A percentile compares a stretch with the other conserved stretches of the same genome.
Conservation (phyloP, 2,888 invertebrate species). For the Nemotelus pantherinus region DNA sequence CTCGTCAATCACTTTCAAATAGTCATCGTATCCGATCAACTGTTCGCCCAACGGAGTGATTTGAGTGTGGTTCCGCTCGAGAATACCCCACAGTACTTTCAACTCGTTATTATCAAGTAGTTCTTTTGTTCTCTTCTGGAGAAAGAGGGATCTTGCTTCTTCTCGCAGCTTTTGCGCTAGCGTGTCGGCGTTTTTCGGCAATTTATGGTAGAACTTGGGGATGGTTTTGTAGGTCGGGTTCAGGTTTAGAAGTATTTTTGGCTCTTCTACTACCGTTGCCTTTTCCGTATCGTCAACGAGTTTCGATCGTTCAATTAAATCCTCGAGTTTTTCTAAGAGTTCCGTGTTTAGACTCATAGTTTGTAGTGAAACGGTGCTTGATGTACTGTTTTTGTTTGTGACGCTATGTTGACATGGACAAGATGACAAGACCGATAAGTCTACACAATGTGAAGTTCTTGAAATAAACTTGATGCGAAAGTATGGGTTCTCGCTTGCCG, state of each 20-base stretch:
- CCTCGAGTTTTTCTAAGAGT: conserved; percentile 30
- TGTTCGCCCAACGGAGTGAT: conserved; percentile 80
- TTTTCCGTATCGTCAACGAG: background rate
- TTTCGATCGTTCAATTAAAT: conserved; percentile 23
- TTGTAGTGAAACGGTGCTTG: too few species aligned
- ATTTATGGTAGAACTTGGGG: conserved; percentile 79
- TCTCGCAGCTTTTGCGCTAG: conserved; percentile 84
- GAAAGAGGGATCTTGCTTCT: conserved; percentile 86
- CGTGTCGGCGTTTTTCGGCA: conserved; percentile 81
- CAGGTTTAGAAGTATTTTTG: background rate
- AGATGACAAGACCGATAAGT: too few species aligned
- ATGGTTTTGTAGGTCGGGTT: conserved; percentile 68
- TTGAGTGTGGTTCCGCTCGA: conserved; percentile 84
- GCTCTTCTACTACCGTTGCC: background rate
- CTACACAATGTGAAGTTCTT: too few species aligned
- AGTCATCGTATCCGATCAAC: conserved; percentile 86
- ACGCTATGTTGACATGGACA: too few species aligned
- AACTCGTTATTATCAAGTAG: conserved; percentile 88
- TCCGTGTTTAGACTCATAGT: conserved; percentile 32
- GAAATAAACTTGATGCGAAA: too few species aligned
- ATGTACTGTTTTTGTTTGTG: too few species aligned
- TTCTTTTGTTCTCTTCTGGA: conserved; percentile 85
- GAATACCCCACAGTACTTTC: conserved; percentile 82
- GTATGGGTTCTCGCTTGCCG: too few species aligned
- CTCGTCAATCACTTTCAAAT: conserved; percentile 78